These are phyloP conservation scores for Pangasius larnaudii DNA, from an alignment of 2,797 vertebrate species.

Conservation along the genomic window DNA sequence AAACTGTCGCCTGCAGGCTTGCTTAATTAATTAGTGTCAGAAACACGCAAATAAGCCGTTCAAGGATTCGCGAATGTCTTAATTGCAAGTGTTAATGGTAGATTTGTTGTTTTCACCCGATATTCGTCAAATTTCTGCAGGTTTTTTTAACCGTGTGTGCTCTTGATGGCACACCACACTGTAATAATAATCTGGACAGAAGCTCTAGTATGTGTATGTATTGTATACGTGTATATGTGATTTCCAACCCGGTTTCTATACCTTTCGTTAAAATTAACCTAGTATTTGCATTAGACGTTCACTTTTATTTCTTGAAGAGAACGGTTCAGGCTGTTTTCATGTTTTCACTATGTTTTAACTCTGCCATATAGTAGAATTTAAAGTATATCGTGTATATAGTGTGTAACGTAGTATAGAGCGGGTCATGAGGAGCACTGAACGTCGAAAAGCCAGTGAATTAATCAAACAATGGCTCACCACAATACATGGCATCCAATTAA, in stretches of 20 bases:
- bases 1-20: neutral
- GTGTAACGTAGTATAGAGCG: neutral
- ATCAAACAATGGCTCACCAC: slow-evolving; percentile 67
- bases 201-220: neutral
- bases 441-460: slow-evolving; percentile 55
- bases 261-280: neutral
- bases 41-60: neutral
- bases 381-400: too few species aligned
- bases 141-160: neutral
- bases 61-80: neutral
- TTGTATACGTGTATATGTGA: too few species aligned
- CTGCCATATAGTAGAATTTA: too few species aligned
- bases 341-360: too few species aligned
- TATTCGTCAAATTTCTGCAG: neutral
- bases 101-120: neutral
- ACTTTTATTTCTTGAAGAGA: too few species aligned
- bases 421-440: slow-evolving; percentile 43
- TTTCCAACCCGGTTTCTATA: neutral
- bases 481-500: slow-evolving; percentile 65
- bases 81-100: neutral
- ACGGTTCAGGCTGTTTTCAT: too few species aligned
- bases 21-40: neutral
- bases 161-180: neutral
- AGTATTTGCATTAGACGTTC: neutral
- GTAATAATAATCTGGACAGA: neutral